A percentile compares a stretch with the other conserved stretches of the same genome.
phyloP scores from a whole-genome alignment of 1,140 invertebrate species.

The Achroia grisella region DNA sequence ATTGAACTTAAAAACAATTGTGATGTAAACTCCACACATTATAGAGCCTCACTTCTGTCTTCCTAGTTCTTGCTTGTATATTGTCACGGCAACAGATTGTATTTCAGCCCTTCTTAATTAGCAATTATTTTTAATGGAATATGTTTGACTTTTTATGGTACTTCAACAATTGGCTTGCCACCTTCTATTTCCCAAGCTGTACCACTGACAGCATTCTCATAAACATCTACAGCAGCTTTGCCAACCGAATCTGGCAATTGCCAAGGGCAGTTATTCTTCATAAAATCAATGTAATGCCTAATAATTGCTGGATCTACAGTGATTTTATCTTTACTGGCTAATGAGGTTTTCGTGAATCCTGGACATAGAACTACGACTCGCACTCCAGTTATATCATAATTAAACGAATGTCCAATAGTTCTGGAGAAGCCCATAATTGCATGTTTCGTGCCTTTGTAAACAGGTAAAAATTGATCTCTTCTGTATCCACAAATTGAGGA shows the following conservation, averaged over 20 bases:
- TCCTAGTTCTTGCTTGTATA: no score
- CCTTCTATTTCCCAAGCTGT: conserved; percentile 31
- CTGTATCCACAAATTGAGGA: conserved; percentile 74
- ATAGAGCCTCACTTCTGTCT: no score
- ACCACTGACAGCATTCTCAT: conserved; percentile 32
- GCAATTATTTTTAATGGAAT: no score
- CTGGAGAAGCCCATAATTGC: conserved; percentile 66
- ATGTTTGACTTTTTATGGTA: no score
- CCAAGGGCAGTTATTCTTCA: conserved; percentile 5
- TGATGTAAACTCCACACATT: no score
- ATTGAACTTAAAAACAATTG: no score
- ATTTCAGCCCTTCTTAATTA: no score
- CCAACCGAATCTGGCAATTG: conserved; percentile 24
- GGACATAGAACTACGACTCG: conserved; percentile 63
- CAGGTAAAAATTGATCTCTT: conserved; percentile 73
- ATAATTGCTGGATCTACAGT: not conserved
- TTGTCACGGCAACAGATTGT: no score
- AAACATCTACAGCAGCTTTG: conserved; percentile 27
- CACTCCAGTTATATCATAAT: conserved; percentile 70
- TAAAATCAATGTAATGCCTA: no score
- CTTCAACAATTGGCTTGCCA: not conserved
- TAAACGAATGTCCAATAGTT: conserved; percentile 58
- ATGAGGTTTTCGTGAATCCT: conserved; percentile 49
- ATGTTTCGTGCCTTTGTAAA: conserved; percentile 78
- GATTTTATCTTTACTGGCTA: not conserved